phyloP scores from a whole-genome alignment of 64 coral and sea anemone genomes.

The Montipora foliosa region DNA sequence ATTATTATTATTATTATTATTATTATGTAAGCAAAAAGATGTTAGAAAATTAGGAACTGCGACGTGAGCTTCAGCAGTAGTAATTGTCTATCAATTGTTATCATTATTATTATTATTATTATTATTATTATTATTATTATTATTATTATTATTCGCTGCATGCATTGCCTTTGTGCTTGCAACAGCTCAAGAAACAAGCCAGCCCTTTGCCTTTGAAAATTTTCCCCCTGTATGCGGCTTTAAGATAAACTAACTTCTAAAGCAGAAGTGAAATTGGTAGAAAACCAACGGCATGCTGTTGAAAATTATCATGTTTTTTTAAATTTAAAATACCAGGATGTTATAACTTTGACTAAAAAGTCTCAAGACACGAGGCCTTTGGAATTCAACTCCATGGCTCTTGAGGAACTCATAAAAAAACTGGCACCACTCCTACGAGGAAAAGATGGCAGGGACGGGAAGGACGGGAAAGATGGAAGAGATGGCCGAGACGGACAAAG shows the following conservation, averaged over 20 bases:
- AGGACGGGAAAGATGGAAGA: conserved; percentile 42
- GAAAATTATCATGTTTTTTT: not conserved
- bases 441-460: conserved; percentile 35
- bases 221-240: too few relatives aligned
- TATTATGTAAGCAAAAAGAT: too few relatives aligned
- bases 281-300: not conserved
- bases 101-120: too few relatives aligned
- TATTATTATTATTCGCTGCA: too few relatives aligned
- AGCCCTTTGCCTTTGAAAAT: too few relatives aligned
- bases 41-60: too few relatives aligned
- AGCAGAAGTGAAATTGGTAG: not conserved
- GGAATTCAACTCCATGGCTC: not conserved
- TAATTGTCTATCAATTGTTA: too few relatives aligned
- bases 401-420: conserved; percentile 11
- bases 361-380: conserved; percentile 21
- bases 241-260: not conserved
- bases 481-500: conserved; percentile 21
- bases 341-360: conserved; percentile 26
- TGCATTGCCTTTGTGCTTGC: too few relatives aligned
- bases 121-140: too few relatives aligned
- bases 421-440: conserved; percentile 11
- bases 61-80: too few relatives aligned
- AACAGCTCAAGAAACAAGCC: too few relatives aligned
- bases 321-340: not conserved
- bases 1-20: too few relatives aligned